These are phyloP conservation scores for Melikaiella ostensackeni DNA, from an alignment of 2,888 invertebrate species.

Conservation along the genomic window DNA sequence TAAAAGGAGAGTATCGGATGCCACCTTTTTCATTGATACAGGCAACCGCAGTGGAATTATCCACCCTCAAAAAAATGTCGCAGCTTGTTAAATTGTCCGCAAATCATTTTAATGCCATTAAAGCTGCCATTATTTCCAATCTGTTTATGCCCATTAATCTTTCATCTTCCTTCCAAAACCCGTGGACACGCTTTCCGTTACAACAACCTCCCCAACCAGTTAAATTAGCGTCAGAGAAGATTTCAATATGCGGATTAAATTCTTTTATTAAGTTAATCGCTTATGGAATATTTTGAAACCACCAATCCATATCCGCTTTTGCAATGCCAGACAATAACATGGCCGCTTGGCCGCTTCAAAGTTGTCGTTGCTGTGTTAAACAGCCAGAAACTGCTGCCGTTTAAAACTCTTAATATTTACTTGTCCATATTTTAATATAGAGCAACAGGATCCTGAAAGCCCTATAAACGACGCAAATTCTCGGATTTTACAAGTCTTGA, in stretches of 20 bases:
- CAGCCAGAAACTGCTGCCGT: constrained; percentile 11
- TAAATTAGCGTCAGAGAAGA: neutral
- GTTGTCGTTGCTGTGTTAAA: constrained; percentile 8
- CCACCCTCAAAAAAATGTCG: constrained; percentile 41
- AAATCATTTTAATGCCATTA: constrained; percentile 47
- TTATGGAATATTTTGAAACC: constrained; percentile 12
- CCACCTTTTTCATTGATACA: constrained; percentile 44
- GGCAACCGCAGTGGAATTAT: constrained; percentile 44
- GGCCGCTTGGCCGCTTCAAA: constrained; percentile 5
- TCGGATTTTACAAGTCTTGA: constrained; percentile 15
- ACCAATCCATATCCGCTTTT: constrained; percentile 41
- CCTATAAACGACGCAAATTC: constrained; percentile 18
- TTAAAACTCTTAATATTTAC: constrained; percentile 21
- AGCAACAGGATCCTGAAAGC: constrained; percentile 22
- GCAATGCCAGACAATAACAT: constrained; percentile 33
- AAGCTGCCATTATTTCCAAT: constrained; percentile 44
- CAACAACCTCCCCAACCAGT: constrained; percentile 43
- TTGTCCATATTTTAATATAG: constrained; percentile 28
- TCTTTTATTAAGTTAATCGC: constrained; percentile 38
- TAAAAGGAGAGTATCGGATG: constrained; percentile 11
- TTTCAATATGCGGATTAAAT: constrained; percentile 10
- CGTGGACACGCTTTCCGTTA: constrained; percentile 33
- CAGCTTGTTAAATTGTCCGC: constrained; percentile 15
- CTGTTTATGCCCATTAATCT: constrained; percentile 40
- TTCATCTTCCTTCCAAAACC: constrained; percentile 38